Conservation (phyloP, 2,888 invertebrate species). For the Rambutsinella grinnellia region DNA sequence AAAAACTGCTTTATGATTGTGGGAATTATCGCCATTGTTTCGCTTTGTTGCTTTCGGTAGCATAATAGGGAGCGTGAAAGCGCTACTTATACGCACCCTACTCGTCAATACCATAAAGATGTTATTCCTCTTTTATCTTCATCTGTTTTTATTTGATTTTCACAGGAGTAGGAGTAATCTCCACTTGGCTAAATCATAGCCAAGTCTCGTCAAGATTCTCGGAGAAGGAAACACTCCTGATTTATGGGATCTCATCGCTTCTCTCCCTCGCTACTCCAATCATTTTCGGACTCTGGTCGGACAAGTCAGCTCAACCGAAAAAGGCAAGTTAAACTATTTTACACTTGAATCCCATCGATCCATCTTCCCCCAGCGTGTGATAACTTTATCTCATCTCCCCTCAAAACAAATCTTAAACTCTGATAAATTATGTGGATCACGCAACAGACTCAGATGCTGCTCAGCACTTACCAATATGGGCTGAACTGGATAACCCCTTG, state of each 20-base stretch:
- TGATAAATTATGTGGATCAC: too few species aligned
- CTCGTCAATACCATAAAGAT: not conserved
- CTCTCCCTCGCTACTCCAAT: constrained; percentile 63
- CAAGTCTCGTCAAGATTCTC: constrained; percentile 59
- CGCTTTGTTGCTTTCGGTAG: constrained; percentile 26
- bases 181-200: constrained; percentile 63
- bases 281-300: constrained; percentile 63
- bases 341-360: too few species aligned
- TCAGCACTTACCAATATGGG: too few species aligned
- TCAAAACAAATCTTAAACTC: too few species aligned
- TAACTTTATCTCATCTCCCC: too few species aligned
- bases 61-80: not conserved
- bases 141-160: constrained; percentile 16
- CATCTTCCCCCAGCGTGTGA: too few species aligned
- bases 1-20: constrained; percentile 25
- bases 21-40: constrained; percentile 32
- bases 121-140: not conserved
- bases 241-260: constrained; percentile 62
- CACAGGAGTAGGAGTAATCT: constrained; percentile 56
- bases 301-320: constrained; percentile 63
- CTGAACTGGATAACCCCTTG: too few species aligned
- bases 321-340: constrained; percentile 56
- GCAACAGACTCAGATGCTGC: too few species aligned
- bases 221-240: constrained; percentile 61
- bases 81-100: not conserved